These are phyloP conservation scores for Gymnocephalus cernua DNA, from an alignment of 2,113 vertebrate species.

Conservation along the genomic window DNA sequence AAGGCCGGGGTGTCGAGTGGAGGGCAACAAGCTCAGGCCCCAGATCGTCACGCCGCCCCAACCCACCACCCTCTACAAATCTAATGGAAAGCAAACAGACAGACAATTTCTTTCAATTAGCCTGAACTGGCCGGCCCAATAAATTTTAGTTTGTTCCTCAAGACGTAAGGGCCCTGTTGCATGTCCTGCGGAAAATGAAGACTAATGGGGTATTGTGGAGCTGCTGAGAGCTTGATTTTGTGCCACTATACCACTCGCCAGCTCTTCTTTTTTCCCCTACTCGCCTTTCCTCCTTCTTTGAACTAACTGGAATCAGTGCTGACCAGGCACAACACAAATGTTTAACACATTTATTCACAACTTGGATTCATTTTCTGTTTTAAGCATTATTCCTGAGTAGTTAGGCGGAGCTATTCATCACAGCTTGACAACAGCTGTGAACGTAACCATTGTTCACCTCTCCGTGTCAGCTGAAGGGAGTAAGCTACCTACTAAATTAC, in stretches of 20 bases:
- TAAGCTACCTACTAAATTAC: constrained; percentile 3
- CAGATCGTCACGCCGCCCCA: constrained; percentile 54
- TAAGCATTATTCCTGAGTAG: constrained; percentile 75
- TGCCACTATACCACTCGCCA: constrained; percentile 52
- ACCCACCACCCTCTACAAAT: constrained; percentile 57
- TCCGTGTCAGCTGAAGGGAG: constrained; percentile 45
- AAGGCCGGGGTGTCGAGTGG: constrained; percentile 47
- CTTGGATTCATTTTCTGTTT: constrained; percentile 76
- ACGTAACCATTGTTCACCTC: constrained; percentile 60
- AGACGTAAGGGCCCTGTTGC: constrained; percentile 83
- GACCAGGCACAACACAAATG: constrained; percentile 77
- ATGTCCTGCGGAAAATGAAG: constrained; percentile 85
- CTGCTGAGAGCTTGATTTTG: constrained; percentile 83
- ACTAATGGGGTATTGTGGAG: constrained; percentile 83
- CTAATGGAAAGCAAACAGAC: constrained; percentile 83
- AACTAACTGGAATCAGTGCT: constrained; percentile 76
- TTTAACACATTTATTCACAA: constrained; percentile 82
- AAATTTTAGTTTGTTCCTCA: constrained; percentile 86
- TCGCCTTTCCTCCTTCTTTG: constrained; percentile 39
- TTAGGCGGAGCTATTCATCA: constrained; percentile 77
- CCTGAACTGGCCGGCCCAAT: constrained; percentile 80
- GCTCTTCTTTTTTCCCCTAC: background rate
- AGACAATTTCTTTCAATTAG: constrained; percentile 91
- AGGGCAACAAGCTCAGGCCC: constrained; percentile 65
- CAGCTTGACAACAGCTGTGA: constrained; percentile 69